Conservation (phyloP, 2,113 vertebrate species). For the Gasterosteus nipponicus region DNA sequence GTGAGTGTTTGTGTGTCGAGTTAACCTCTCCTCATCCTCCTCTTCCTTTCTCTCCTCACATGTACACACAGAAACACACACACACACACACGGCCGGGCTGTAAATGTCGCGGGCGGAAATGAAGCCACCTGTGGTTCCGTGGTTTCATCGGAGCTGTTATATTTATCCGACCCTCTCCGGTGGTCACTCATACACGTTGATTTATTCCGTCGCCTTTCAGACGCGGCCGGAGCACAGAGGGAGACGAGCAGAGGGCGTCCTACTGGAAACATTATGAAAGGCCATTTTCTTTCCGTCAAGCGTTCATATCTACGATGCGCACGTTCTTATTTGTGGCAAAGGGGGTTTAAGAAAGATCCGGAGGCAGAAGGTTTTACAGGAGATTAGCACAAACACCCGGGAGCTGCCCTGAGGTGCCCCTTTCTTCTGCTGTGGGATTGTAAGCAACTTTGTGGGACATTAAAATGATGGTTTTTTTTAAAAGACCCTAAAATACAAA, state of each 20-base stretch:
- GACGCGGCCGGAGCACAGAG: constrained; percentile 21
- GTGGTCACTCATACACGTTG: constrained; percentile 48
- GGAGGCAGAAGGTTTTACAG: not conserved
- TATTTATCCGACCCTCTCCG: constrained; percentile 67
- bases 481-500: constrained; percentile 4
- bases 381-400: not conserved
- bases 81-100: not conserved
- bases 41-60: not conserved
- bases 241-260: constrained; percentile 9
- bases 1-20: not conserved
- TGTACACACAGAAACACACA: not conserved
- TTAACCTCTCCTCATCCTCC: not conserved
- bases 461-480: constrained; percentile 39
- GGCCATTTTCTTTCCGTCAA: not conserved
- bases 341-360: constrained; percentile 2
- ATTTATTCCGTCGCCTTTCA: constrained; percentile 63
- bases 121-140: constrained; percentile 67
- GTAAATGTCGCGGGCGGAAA: constrained; percentile 63
- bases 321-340: constrained; percentile 16
- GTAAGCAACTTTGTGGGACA: constrained; percentile 38
- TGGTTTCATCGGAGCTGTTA: constrained; percentile 68
- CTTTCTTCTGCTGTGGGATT: constrained; percentile 39
- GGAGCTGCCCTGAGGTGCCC: constrained; percentile 25
- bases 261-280: constrained; percentile 9
- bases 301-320: not conserved